phyloP scores from a whole-genome alignment of 2,888 invertebrate species.

The Philereme transversata region DNA sequence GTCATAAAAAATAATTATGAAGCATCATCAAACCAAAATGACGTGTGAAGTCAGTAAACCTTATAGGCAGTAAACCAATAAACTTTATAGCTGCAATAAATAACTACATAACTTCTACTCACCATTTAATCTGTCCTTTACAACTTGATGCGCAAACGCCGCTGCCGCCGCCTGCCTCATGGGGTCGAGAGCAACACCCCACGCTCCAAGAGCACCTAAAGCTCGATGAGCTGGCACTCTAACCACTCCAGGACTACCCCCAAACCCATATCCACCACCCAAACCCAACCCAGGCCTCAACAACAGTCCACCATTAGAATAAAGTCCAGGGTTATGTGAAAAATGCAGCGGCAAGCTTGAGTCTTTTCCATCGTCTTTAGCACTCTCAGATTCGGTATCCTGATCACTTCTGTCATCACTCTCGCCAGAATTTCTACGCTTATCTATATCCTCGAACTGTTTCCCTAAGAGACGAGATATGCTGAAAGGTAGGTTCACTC shows the following conservation, averaged over 20 bases:
- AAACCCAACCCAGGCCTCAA: constrained; percentile 75
- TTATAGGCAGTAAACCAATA: too few species aligned
- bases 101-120: constrained; percentile 68
- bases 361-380: constrained; percentile 74
- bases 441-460: constrained; percentile 87
- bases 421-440: constrained; percentile 76
- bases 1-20: too few species aligned
- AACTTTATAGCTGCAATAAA: constrained; percentile 20
- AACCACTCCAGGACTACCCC: constrained; percentile 89
- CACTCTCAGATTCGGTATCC: constrained; percentile 80
- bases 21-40: neutral
- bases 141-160: constrained; percentile 91
- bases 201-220: constrained; percentile 79
- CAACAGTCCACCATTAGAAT: constrained; percentile 69
- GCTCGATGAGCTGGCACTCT: constrained; percentile 92
- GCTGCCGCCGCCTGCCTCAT: constrained; percentile 87
- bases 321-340: constrained; percentile 71
- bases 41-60: constrained; percentile 8
- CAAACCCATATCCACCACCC: constrained; percentile 82
- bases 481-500: constrained; percentile 89
- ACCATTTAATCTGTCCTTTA: constrained; percentile 93
- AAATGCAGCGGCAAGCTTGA: constrained; percentile 69
- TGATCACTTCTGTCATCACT: constrained; percentile 80
- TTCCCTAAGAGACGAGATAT: constrained; percentile 92
- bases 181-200: constrained; percentile 85